Evolutionary conservation across 2,113 vertebrate species (phyloP), one percentile per base, ranked within the genome.

Genomic region (Misgurnus mizolepis): DNA sequence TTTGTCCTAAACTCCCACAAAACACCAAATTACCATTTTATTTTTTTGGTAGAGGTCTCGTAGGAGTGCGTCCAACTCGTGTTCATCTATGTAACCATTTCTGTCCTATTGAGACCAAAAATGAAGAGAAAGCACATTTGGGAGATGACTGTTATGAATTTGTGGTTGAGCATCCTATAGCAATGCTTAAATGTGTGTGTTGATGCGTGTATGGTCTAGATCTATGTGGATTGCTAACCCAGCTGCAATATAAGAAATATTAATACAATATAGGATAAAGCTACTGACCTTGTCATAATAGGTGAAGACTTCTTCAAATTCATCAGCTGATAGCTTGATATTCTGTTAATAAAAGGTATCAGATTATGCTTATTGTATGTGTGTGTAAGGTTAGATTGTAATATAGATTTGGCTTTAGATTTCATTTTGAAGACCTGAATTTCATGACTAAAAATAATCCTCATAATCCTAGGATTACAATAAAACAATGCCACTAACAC

Each of bases 261-360:
- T 1, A 58, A 58, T 8, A 18, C 17, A 3, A 56, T n/a, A 18
- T 3, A 18, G 22, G 22, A 27, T 6, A 49, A 43, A 58, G 18
- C 56, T 14, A 80, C 83, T 91, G 82, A 97, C 97, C 97, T 97
- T 96, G 89, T 99, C 97, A 0, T 98, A 98, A 89, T 94, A 95
- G 9, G 93, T 90, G 49, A 99, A 99, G 89, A 98, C 96, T 7
- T 93, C 94, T 0, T 97, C 95, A 87, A 98, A 98, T 85, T 98
- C 95, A 3, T 97, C 95, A 0, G 95, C 89, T 15, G 93, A 95
- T 65, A 99, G 89, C 84, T 95, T 96, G 93, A 97, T 94, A 62
- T 94, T 95, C 96, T 99, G 90, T 17, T 58, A 9, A 69, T 53
- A 55, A 67, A 5, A 6, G 10, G 45, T 10, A 70, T 64, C 34